Conservation (phyloP, 2,113 vertebrate species). For the Gobio gobio region DNA sequence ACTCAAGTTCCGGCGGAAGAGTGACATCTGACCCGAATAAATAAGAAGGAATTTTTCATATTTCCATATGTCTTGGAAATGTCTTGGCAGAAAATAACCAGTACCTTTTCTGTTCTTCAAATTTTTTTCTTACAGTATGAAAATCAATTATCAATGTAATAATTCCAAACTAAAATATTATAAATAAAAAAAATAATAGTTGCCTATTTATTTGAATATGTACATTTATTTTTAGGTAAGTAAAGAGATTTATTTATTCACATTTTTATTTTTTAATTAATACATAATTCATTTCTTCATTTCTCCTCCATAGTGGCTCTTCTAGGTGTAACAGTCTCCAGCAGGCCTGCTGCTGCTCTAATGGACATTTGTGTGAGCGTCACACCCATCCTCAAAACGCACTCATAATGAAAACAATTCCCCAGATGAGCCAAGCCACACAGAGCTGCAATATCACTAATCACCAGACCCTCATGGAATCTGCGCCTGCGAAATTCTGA, state of each 20-base stretch:
- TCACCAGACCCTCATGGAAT: not conserved
- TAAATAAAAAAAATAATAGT: not conserved
- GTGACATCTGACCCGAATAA: too few relatives aligned
- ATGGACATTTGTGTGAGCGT: conserved; percentile 72
- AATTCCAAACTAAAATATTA: not conserved
- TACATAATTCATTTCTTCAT: not conserved
- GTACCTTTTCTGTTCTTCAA: too few relatives aligned
- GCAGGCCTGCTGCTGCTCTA: conserved; percentile 63
- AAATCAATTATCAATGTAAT: not conserved
- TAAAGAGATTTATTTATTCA: not conserved
- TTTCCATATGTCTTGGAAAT: too few relatives aligned
- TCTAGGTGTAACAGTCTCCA: not conserved
- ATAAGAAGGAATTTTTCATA: not conserved
- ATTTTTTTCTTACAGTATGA: too few relatives aligned
- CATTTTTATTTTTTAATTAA: not conserved
- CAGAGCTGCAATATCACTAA: not conserved
- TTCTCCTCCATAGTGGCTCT: not conserved
- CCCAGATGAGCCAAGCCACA: conserved; percentile 23
- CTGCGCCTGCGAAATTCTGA: not conserved
- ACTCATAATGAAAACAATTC: conserved; percentile 67
- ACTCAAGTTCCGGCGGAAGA: too few relatives aligned
- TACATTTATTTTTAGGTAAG: not conserved
- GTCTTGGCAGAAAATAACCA: too few relatives aligned
- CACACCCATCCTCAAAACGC: conserved; percentile 56
- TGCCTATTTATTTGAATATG: not conserved